Evolutionary conservation across 2,888 invertebrate genomes (phyloP), one percentile per base, ranked within the genome.

Genomic region (Allacma fusca): DNA sequence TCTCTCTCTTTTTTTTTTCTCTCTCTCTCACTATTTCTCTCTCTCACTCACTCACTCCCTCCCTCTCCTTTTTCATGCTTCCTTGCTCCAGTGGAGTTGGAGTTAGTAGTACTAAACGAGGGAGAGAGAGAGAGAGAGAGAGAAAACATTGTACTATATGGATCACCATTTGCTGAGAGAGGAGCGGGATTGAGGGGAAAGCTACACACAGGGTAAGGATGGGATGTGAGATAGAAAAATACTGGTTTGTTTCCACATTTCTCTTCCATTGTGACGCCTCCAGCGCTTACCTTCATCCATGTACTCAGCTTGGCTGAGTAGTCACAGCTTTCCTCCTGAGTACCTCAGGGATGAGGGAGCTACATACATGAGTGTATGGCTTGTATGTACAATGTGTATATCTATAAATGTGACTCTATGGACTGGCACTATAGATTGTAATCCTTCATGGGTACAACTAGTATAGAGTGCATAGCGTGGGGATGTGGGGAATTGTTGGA

Each of bases 21-120:
- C 34, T 26, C n/a, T 65, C 28, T 26, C 23, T 23, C 65, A 62
- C 23, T 62, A 62, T 62, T 62, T 62, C 21, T 50, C 16, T 50
- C 50, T 50, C 16, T 50, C 50, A 5, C n/a, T 50, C n/a, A 1
- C 50, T n/a, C 50, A 19, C 50, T n/a, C n/a, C 19, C n/a, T n/a
- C 50, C 50, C 16, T 50, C 16, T 50, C 19, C 16, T 16, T 12
- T 50, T 1, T 5, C 34, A n/a, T n/a, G n/a, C n/a, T n/a, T n/a
- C n/a, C n/a, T n/a, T n/a, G n/a, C n/a, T n/a, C n/a, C n/a, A n/a
- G n/a, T n/a, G n/a, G n/a, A n/a, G n/a, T n/a, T n/a, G n/a, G n/a
- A n/a, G n/a, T n/a, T 26, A 16, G 34, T 34, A 34, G 34, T 34
- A 34, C 34, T 34, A 34, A 34, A 34, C 34, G 34, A 34, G 68